phyloP scores from a whole-genome alignment of 2,797 vertebrate species.

The Tragopan temminckii region DNA sequence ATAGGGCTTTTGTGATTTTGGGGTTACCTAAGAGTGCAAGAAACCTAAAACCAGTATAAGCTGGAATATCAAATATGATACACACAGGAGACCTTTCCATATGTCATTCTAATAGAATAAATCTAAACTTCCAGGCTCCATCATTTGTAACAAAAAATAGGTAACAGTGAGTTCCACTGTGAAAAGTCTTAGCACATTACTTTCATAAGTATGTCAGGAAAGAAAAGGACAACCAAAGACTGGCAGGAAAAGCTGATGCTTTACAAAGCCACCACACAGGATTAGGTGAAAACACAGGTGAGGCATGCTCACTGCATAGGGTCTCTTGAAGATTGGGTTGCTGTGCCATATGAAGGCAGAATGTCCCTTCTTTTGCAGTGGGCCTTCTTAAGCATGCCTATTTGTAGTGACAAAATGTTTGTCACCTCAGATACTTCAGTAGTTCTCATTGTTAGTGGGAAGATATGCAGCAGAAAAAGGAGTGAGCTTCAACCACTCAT shows the following conservation, averaged over 20 bases:
- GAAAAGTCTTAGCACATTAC: not conserved
- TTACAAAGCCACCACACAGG: not conserved
- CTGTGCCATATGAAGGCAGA: not conserved
- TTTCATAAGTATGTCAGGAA: not conserved
- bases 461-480: not conserved
- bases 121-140: not conserved
- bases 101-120: not conserved
- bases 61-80: not conserved
- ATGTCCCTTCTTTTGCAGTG: not conserved
- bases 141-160: not conserved
- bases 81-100: not conserved
- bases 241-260: fast-evolving
- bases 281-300: fast-evolving
- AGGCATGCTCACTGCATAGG: not conserved
- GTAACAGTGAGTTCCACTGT: not conserved
- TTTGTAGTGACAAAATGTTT: not conserved
- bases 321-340: not conserved
- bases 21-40: not conserved
- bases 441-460: not conserved
- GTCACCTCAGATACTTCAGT: not conserved
- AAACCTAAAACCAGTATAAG: not conserved
- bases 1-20: not conserved
- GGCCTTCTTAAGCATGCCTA: not conserved
- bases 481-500: not conserved
- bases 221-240: not conserved